Base-by-base conservation (phyloP, 2,888 invertebrate species). In the Scaptomyza polygonia region DNA sequence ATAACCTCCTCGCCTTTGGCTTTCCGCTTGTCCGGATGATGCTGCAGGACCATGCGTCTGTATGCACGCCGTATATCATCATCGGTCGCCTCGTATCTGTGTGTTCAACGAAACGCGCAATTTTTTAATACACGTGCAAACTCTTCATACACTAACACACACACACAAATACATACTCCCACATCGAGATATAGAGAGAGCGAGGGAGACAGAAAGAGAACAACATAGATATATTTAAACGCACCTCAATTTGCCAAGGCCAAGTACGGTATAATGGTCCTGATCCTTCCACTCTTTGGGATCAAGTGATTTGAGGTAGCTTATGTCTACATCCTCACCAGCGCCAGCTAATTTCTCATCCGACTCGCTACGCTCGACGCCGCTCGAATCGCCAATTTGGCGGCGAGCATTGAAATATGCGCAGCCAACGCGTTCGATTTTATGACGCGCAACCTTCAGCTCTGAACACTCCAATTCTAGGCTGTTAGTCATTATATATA, bases 11-110 rank as follows among this genome's bases (percentile, higher is more conserved):
- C 97, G 3, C 98, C 98, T 89, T 95, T 94, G 5, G 96, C 96
- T 93, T 97, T 96, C 83, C 99, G 94, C 92, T 99, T 99, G 91
- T 99, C 99, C 0, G 99, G 99, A 93, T 99, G 99, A 91, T 99
- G 99, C 87, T 95, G 96, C 54, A 99, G 93, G 48, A 98, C 97
- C 92, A 96, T 96, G 89, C 94, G 95, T 71, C 96, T 94, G 94
- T 98, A 99, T 25, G 98, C 98, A 88, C 95, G 95, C 91, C 98
- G 97, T 70, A 99, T 97, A 86, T 98, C 96, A 65, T 98, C 97
- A 80, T 98, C 97, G 0, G 96, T 95, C 0, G 99, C 98, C 91
- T 95, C 95, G 91, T 95, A 95, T 64, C 99, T 94, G 52, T 49
- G 12, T 27, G 18, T 16, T 16, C 92, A 53, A 49, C 25, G 18